phyloP scores from a whole-genome alignment of 2,797 vertebrate genomes.

The Simalia tracyae region DNA sequence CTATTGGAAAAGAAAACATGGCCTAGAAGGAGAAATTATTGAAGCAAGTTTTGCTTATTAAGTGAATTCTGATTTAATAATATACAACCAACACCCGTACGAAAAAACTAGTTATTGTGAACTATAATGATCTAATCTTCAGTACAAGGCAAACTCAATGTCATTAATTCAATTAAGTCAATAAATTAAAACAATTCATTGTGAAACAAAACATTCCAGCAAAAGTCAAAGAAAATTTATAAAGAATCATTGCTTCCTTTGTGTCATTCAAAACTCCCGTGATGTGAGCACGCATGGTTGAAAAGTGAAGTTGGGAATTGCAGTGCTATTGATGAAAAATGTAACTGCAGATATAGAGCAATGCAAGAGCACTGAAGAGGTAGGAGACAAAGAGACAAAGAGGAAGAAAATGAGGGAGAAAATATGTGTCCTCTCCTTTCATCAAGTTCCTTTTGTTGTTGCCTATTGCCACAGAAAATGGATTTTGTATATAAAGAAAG shows the following conservation, averaged over 20 bases:
- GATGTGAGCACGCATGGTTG: background rate
- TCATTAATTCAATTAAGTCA: background rate
- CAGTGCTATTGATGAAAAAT: background rate
- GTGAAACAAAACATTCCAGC: background rate
- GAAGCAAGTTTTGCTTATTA: background rate
- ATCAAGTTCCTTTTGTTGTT: background rate
- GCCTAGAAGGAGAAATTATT: background rate
- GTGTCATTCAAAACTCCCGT: background rate
- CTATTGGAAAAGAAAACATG: background rate
- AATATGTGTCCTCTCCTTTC: background rate
- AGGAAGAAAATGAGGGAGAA: background rate
- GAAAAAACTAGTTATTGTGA: background rate
- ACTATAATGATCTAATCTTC: background rate
- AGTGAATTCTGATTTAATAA: background rate
- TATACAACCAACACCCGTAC: background rate
- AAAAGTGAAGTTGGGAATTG: background rate
- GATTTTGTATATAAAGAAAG: background rate
- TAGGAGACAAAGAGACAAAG: background rate
- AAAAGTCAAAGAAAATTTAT: background rate
- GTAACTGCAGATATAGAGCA: background rate
- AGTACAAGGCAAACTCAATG: background rate
- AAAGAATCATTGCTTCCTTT: background rate
- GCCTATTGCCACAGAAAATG: background rate
- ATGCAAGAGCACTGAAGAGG: background rate
- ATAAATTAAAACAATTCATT: background rate